Base-by-base conservation (phyloP, 2,113 vertebrate species). In the Zosterops borbonicus region DNA sequence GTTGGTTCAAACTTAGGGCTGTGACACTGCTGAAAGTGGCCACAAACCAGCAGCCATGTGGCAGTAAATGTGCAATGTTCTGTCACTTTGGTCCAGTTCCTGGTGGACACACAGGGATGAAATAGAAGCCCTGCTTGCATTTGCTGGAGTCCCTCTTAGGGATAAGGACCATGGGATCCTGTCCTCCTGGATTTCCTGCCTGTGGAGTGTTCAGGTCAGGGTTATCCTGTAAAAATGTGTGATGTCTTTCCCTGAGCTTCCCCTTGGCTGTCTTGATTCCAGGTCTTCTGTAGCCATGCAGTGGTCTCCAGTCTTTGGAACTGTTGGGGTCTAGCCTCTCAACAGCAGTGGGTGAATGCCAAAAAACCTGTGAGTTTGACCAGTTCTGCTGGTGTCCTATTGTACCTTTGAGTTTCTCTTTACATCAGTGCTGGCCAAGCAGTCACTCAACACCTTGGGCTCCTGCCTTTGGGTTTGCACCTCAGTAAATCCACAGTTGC, bases 171-270 rank as follows among this genome's bases (percentile, higher is more conserved):
- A 7, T 0, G 67, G 50, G 10, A 14, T 29, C 37, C 3, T 0
- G 1, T 8, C 5, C 13, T 59, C 11, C 35, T 59, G 42, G 29
- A 20, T 60, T 83, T 50, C 46, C 24, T 28, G 24, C 46, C 23
- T 0, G 1, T 56, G 33, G 9, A 0, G 0, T 3, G 12, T 46
- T 73, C 39, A 23, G 22, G 28, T 55, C 35, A 19, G 35, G 52
- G 21, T 39, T 52, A 28, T 0, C 4, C 44, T 83, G 37, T 20
- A 14, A 46, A 60, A 52, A 21, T 0, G 3, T 37, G 33, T 1
- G 1, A 18, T 0, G 2, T 23, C 24, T 68, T 65, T 24, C 56
- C 20, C 25, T 5, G 3, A 47, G 42, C 37, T 78, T 14, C 10
- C 39, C 12, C 33, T 59, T 24, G 56, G 12, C 60, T 90, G 8